phyloP scores from a whole-genome alignment of 2,113 vertebrate species.

The Ictidomys tridecemlineatus region DNA sequence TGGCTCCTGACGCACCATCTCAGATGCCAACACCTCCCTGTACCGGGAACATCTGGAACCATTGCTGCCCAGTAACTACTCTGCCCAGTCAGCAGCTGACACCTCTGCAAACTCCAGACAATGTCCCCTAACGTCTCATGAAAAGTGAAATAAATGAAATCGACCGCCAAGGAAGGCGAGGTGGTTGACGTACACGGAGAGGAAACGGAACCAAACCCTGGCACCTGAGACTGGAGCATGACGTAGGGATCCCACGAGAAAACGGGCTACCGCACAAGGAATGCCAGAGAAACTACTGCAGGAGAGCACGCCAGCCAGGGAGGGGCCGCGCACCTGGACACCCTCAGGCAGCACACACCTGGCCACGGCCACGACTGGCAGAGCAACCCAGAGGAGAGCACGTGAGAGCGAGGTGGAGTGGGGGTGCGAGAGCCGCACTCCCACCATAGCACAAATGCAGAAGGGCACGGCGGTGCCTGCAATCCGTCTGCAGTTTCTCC shows the following conservation, averaged over 20 bases:
- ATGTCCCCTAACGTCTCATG: not conserved
- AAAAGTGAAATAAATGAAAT: not conserved
- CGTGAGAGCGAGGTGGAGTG: not conserved
- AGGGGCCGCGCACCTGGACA: not conserved
- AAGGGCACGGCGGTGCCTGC: fast-evolving
- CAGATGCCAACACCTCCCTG: not conserved
- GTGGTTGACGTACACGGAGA: not conserved
- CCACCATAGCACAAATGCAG: fast-evolving
- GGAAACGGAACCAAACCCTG: not conserved
- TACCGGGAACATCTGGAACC: too few relatives aligned
- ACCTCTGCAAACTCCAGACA: too few relatives aligned
- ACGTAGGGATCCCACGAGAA: not conserved
- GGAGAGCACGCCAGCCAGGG: slow-evolving; percentile 4
- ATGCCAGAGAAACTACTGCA: slow-evolving; percentile 48
- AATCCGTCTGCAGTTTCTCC: not conserved
- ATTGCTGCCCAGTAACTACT: fast-evolving
- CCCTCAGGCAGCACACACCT: not conserved
- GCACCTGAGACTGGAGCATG: not conserved
- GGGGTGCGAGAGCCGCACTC: fast-evolving
- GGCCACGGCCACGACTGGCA: fast-evolving
- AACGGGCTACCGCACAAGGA: not conserved
- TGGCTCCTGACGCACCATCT: not conserved
- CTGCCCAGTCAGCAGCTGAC: not conserved
- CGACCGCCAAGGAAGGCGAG: not conserved
- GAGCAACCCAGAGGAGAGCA: too few relatives aligned